phyloP scores from a whole-genome alignment of 37 sponge, comb jelly and placozoan genomes.

The Bolinopsis microptera region DNA sequence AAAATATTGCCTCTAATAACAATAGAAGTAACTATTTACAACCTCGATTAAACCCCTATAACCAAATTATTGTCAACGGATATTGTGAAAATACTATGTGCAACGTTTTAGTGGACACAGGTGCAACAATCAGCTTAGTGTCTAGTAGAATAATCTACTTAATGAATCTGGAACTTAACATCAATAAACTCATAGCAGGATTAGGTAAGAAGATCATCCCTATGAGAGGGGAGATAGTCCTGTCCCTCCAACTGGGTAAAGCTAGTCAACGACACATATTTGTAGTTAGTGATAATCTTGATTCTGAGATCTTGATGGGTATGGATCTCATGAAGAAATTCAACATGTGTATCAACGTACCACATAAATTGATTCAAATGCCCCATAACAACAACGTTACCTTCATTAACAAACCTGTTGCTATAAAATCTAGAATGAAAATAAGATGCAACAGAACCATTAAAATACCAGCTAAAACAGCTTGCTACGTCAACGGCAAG shows the following conservation, averaged over 20 bases:
- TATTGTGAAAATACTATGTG: not conserved
- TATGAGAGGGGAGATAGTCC: conserved; percentile 8
- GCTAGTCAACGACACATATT: not conserved
- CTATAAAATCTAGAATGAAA: not conserved
- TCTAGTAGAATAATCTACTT: not conserved
- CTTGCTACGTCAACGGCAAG: not conserved
- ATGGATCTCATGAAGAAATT: not conserved
- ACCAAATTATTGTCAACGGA: conserved; percentile 1
- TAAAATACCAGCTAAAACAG: not conserved
- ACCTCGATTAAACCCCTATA: not conserved
- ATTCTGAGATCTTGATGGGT: not conserved
- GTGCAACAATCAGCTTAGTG: not conserved
- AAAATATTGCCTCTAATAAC: not conserved
- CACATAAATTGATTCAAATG: not conserved
- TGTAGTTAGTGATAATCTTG: conserved; percentile 34
- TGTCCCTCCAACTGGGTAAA: not conserved
- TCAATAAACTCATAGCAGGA: not conserved
- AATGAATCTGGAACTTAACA: not conserved
- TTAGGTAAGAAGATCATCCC: not conserved
- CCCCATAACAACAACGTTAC: not conserved
- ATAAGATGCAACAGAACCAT: not conserved
- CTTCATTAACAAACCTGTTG: not conserved
- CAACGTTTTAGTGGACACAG: conserved; percentile 3
- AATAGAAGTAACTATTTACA: not conserved
- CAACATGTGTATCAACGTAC: not conserved